A percentile compares a stretch with the other conserved stretches of the same genome.
phyloP scores from a whole-genome alignment of 2,797 vertebrate genomes.

The Atherinosoma microstoma region DNA sequence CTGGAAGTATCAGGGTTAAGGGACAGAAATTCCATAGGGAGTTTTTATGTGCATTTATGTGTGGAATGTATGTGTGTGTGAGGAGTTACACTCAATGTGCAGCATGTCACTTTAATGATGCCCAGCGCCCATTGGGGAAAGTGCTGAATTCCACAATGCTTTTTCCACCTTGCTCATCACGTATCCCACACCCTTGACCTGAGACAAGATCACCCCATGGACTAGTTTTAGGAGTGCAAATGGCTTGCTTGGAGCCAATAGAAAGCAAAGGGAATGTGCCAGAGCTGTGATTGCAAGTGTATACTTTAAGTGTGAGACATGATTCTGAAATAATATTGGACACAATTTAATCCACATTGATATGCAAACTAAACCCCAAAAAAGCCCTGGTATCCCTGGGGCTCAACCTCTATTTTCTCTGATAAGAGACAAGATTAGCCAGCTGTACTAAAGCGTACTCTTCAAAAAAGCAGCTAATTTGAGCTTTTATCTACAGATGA shows the following conservation, averaged over 20 bases:
- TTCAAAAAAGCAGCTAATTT: conserved; percentile 52
- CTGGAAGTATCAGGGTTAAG: conserved; percentile 71
- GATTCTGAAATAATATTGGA: conserved; percentile 54
- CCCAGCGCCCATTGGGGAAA: conserved; percentile 40
- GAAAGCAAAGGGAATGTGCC: conserved; percentile 41
- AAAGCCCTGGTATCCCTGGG: conserved; percentile 41
- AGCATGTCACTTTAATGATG: conserved; percentile 49
- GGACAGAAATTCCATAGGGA: conserved; percentile 72
- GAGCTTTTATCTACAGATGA: conserved; percentile 59
- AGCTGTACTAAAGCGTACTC: conserved; percentile 53
- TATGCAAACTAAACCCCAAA: conserved; percentile 56
- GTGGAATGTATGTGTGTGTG: conserved; percentile 30
- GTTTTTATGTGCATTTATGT: conserved; percentile 46
- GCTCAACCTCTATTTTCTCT: conserved; percentile 58
- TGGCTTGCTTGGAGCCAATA: conserved; percentile 34
- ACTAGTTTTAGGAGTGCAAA: conserved; percentile 61
- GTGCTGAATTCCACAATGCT: conserved; percentile 57
- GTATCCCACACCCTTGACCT: conserved; percentile 46
- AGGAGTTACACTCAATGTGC: conserved; percentile 28
- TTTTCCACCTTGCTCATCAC: conserved; percentile 52
- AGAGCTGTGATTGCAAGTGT: conserved; percentile 54
- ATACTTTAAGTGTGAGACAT: conserved; percentile 65
- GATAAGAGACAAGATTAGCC: conserved; percentile 69
- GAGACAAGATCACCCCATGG: conserved; percentile 23
- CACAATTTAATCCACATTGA: conserved; percentile 57